Conservation (phyloP, 1,140 invertebrate genomes). For the Drosophila funebris region DNA sequence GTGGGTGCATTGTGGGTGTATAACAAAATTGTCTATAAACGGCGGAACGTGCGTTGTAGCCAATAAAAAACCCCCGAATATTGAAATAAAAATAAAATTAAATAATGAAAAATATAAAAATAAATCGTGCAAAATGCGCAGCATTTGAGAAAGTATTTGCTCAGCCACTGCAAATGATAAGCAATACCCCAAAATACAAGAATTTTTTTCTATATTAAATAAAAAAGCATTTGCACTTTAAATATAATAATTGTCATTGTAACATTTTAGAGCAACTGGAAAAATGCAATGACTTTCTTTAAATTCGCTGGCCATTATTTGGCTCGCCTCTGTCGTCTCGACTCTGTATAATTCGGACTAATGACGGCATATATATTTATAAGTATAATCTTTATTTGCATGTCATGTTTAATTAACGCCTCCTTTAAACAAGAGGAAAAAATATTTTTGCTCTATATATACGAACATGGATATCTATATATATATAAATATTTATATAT, state of each 20-base stretch:
- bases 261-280: neutral
- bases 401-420: constrained; percentile 81
- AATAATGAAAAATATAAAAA: constrained; percentile 20
- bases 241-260: neutral
- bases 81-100: constrained; percentile 22
- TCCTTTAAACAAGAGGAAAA: constrained; percentile 35
- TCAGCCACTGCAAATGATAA: constrained; percentile 6
- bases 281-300: constrained; percentile 15
- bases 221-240: neutral
- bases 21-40: constrained; percentile 36
- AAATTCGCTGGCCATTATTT: constrained; percentile 20
- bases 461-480: neutral
- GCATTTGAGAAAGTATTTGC: constrained; percentile 27
- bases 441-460: constrained; percentile 10
- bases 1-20: constrained; percentile 27
- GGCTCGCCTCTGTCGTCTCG: constrained; percentile 9
- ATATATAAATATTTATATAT: too few species aligned
- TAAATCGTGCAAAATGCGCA: constrained; percentile 47
- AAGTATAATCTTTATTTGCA: constrained; percentile 78
- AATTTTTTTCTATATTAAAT: neutral
- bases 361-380: constrained; percentile 66
- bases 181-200: neutral
- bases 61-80: constrained; percentile 45
- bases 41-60: constrained; percentile 29
- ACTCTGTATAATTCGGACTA: constrained; percentile 13